These are phyloP conservation scores for Mylabris sibirica DNA, from an alignment of 2,888 invertebrate species.

Conservation along the genomic window DNA sequence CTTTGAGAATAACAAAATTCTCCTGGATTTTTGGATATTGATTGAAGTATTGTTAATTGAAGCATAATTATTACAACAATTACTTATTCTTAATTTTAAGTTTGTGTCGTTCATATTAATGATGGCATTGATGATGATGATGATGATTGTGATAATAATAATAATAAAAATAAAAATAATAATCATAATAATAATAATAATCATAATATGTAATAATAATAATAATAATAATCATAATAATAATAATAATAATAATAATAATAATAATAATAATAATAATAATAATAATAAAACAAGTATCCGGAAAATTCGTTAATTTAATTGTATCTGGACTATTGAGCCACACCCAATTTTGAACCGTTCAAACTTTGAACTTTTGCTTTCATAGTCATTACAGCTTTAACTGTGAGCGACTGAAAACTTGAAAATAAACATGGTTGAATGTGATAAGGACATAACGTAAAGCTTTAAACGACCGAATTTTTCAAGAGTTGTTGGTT, in stretches of 20 bases:
- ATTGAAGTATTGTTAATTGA: too few species aligned
- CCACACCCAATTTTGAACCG: constrained; percentile 24
- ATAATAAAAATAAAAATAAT: too few species aligned
- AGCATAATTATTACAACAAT: too few species aligned
- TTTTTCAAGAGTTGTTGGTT: constrained; percentile 25
- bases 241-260: too few species aligned
- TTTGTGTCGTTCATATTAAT: too few species aligned
- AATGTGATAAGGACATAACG: constrained; percentile 29
- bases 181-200: too few species aligned
- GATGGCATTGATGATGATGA: too few species aligned
- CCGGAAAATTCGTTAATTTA: background rate
- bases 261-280: background rate
- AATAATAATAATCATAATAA: too few species aligned
- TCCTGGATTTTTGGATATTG: too few species aligned
- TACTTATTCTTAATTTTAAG: too few species aligned
- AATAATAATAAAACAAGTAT: background rate
- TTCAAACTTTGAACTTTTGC: constrained; percentile 24
- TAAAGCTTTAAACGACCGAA: constrained; percentile 23
- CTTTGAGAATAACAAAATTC: too few species aligned
- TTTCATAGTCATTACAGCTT: constrained; percentile 25
- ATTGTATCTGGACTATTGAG: background rate
- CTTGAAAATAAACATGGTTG: constrained; percentile 30
- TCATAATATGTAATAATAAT: too few species aligned
- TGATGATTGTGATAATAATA: background rate
- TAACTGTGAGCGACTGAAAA: constrained; percentile 27